Percentiles rank a stretch among this genome's conserved stretches.
phyloP scores from a whole-genome alignment of 2,113 vertebrate species.

The Marcusenius ussheri region DNA sequence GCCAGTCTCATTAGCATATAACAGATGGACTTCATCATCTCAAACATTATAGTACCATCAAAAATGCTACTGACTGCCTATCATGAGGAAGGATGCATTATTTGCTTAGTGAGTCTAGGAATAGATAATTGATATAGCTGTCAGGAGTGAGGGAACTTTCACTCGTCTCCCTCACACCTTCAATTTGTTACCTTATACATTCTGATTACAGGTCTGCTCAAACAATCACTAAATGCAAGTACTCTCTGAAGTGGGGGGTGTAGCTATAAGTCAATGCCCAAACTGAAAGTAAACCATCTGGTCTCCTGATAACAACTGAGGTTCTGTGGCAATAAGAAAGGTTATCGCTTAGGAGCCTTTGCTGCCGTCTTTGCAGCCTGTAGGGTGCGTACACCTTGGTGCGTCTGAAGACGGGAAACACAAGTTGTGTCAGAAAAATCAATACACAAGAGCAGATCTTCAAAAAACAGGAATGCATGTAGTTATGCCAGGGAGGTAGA shows the following conservation, averaged over 20 bases:
- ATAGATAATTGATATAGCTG: slow-evolving; percentile 3
- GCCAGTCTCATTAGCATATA: neutral
- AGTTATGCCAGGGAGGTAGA: neutral
- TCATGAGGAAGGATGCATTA: neutral
- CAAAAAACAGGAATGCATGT: neutral
- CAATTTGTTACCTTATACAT: neutral
- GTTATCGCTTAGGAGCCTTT: neutral
- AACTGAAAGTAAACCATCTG: neutral
- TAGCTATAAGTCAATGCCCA: neutral
- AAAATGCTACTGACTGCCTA: neutral
- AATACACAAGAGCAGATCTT: neutral
- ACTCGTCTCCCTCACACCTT: neutral
- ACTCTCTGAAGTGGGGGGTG: neutral
- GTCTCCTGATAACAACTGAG: neutral
- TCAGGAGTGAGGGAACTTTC: neutral
- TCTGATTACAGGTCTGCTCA: neutral
- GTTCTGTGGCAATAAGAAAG: neutral
- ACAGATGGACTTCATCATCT: slow-evolving; percentile 14
- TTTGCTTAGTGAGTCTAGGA: neutral
- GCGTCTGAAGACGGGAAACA: neutral
- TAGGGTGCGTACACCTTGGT: neutral
- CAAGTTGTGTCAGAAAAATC: neutral
- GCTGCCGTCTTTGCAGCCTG: neutral
- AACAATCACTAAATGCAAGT: neutral
- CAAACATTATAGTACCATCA: neutral